Evolutionary conservation across 2,113 vertebrate genomes (phyloP), one percentile per base, ranked within the genome.

Genomic region (Epinephelus fuscoguttatus): DNA sequence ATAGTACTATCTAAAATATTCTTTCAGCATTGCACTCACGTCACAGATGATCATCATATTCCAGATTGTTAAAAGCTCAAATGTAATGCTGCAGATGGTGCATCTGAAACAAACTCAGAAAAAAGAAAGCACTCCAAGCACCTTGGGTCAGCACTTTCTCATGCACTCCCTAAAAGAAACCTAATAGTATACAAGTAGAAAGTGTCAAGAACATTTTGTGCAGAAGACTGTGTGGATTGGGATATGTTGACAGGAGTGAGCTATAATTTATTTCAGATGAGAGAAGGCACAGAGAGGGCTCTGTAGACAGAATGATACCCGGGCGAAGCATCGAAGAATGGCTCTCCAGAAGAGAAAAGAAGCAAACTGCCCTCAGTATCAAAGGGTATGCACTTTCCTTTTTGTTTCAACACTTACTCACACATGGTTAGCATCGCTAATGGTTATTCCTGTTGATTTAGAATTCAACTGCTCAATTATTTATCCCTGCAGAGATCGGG

Each of bases 261-360:
- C 40, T 75, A 18, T 47, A 55, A 9, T 25, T 77, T 49, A 4
- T 42, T 68, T 25, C 91, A 97, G 98, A 96, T 75, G 97, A 98
- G 83, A 95, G 91, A 77, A 92, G 90, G 61, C 85, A 75, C 23
- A 94, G 88, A 89, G 96, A 97, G 73, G 79, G 88, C 17, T 84
- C 56, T 33, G 75, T 85, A 1, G 81, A 93, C 49, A 75, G 85
- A 2, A 68, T 37, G 18, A 33, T 70, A 84, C 12, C 70, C 85
- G 92, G 89, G 3, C 95, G 95, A 74, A 93, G 80, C 50, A 68
- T 97, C 4, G 96, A 97, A 62, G 96, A 97, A 23, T 99, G 98
- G 98, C 94, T 99, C 81, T 94, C 94, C 59, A 96, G 95, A 94
- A 94, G 96, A 81, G 95, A 96, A 21, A 97, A 97, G 94, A 96